Base-by-base conservation (phyloP, 2,797 vertebrate species). In the Benthosema pterotum region DNA sequence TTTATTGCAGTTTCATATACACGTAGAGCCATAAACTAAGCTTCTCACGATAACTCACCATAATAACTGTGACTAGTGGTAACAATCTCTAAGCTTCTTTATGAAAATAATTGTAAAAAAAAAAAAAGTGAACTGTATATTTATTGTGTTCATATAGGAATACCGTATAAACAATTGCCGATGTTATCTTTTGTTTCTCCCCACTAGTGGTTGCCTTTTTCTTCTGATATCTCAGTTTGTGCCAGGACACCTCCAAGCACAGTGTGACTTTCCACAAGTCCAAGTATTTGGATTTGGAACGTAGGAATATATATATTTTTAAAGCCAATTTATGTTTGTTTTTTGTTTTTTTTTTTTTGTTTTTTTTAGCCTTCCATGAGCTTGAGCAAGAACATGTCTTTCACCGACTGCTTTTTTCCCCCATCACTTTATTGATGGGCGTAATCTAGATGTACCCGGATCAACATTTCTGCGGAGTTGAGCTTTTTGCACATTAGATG, bases 121-220 rank as follows among this genome's bases (percentile, higher is more conserved):
- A 38, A 38, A 25, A 25, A 25, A 25, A 61, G 32, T 42, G 78
- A 62, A 25, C 1, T 25, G 56, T 86, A 67, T 88, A 88, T 90
- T 85, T 89, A 86, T 46, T 69, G 71, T 83, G 79, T 67, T 83
- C 75, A 72, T 83, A 56, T 72, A 74, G 58, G 60, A 52, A 67
- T 71, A 25, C 22, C 22, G 22, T 25, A 38, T 50, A 69, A 18
- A 68, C 14, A 12, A 38, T 28, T 13, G 57, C 72, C 54, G 67
- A 60, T 72, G 9, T 74, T 22, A 58, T 61, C 22, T 45, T 5
- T 74, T 59, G 3, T 38, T 15, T 60, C 52, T 60, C 52, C 7
- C 8, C 32, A 32, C 28, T 32, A 38, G 32, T 38, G 32, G 32
- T 38, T 38, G 32, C 14, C 9, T 8, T 14, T 61, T 47, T 42